phyloP scores from a whole-genome alignment of 2,797 vertebrate species.

The Poeciliopsis infans region DNA sequence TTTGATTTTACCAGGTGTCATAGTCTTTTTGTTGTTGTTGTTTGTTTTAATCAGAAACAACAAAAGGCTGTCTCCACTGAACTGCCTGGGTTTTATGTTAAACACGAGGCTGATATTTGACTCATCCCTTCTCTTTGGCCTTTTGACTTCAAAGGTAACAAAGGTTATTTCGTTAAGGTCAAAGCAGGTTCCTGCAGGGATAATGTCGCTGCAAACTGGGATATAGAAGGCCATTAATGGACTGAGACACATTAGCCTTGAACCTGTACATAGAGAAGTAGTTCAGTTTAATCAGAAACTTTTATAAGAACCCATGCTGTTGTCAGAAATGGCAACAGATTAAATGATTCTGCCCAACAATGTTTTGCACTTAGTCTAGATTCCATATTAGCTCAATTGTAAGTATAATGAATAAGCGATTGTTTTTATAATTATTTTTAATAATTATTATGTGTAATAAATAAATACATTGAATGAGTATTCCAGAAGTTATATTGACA shows the following conservation, averaged over 20 bases:
- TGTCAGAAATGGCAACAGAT: not conserved
- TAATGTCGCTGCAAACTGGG: conserved; percentile 65
- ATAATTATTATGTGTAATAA: too few species aligned
- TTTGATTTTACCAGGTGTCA: conserved; percentile 14
- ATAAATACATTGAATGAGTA: too few species aligned
- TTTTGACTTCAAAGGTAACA: conserved; percentile 51
- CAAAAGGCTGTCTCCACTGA: not conserved
- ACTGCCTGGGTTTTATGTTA: conserved; percentile 59
- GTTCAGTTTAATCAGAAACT: not conserved
- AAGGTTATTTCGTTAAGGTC: conserved; percentile 57
- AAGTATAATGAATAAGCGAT: not conserved
- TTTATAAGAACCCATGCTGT: not conserved
- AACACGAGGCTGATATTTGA: conserved; percentile 59
- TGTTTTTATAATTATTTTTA: too few species aligned
- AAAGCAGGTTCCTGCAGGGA: conserved; percentile 58
- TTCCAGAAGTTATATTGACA: too few species aligned
- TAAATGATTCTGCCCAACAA: not conserved
- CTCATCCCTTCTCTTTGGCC: conserved; percentile 39
- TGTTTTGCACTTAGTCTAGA: not conserved
- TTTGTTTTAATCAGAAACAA: conserved; percentile 12
- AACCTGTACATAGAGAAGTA: not conserved
- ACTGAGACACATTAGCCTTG: conserved; percentile 12
- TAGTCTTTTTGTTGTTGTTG: not conserved
- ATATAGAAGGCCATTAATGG: conserved; percentile 44
- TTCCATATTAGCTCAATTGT: not conserved